Percentiles rank a stretch among this genome's conserved stretches.
Conservation (phyloP, 2,888 invertebrate genomes). For the Cyclophora punctaria region DNA sequence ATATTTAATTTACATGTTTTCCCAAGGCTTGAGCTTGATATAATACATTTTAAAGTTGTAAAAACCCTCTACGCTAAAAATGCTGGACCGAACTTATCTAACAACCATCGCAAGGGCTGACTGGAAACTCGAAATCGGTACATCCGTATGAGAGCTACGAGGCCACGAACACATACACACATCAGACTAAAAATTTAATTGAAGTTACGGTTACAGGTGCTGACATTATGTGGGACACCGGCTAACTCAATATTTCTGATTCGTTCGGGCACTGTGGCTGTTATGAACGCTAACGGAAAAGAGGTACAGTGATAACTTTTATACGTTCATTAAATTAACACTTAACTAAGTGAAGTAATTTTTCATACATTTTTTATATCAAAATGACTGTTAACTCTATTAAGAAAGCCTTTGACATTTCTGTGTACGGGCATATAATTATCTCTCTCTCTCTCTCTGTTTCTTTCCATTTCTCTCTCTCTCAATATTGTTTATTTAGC, state of each 20-base stretch:
- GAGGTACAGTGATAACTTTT: slow-evolving; percentile 43
- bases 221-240: slow-evolving; percentile 66
- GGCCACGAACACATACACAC: no score
- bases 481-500: no score
- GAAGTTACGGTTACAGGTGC: slow-evolving; percentile 39
- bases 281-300: slow-evolving; percentile 69
- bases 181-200: no score
- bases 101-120: not conserved
- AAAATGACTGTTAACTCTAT: no score
- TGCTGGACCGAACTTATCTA: not conserved
- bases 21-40: no score
- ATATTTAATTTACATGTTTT: not conserved
- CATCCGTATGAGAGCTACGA: no score
- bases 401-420: no score
- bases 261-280: slow-evolving; percentile 75
- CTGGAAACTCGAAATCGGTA: no score
- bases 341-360: no score
- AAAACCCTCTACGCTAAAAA: not conserved
- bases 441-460: slow-evolving; percentile 9
- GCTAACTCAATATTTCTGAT: slow-evolving; percentile 76
- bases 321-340: no score
- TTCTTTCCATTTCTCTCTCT: no score
- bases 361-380: no score
- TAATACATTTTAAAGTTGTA: not conserved
- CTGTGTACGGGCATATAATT: not conserved